Base-by-base conservation (phyloP, 2,113 vertebrate genomes). In the Neodon shergylaensis region DNA sequence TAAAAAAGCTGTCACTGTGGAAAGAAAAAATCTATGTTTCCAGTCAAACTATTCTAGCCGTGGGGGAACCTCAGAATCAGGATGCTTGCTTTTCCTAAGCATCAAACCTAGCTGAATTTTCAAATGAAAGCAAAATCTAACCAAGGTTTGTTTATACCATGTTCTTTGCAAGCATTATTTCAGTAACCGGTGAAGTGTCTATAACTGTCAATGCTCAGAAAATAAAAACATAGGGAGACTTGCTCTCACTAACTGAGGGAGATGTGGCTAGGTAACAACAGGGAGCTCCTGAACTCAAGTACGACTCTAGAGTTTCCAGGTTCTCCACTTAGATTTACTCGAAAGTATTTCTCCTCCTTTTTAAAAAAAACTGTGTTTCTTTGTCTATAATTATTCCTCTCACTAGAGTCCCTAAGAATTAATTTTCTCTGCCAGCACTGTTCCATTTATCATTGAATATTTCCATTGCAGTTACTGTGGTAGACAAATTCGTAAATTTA, bases 21-120 rank as follows among this genome's bases (percentile, higher is more conserved):
- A 72, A 95, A 83, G 72, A 92, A 96, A 92, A 96, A 73, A 85
- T n/a, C n/a, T 78, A 24, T 73, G 26, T 61, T 97, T 95, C 21
- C 63, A 61, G 63, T 95, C 61, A 90, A 92, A 74, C 10, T 36
- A 52, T 13, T 93, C 33, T 90, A 73, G 13, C 17, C 21, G 16
- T 52, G 52, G 54, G 42, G 21, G 88, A 83, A 9, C 42, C 77
- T 96, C 42, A 61, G 78, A 77, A 84, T 89, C 36, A 72, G 63
- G 13, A 31, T 72, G 65, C 84, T 78, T 91, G 36, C 73, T 70
- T 54, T 77, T 74, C n/a, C 66, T 73, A 93, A 92, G 39, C 19
- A 7, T 66, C 78, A 73, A 88, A 8, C 13, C 13, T 49, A 14
- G 8, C 44, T 47, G n/a, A 26, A 3, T 63, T 94, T 95, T 91